phyloP scores from a whole-genome alignment of 2,113 vertebrate genomes.

The Cottus gobio region DNA sequence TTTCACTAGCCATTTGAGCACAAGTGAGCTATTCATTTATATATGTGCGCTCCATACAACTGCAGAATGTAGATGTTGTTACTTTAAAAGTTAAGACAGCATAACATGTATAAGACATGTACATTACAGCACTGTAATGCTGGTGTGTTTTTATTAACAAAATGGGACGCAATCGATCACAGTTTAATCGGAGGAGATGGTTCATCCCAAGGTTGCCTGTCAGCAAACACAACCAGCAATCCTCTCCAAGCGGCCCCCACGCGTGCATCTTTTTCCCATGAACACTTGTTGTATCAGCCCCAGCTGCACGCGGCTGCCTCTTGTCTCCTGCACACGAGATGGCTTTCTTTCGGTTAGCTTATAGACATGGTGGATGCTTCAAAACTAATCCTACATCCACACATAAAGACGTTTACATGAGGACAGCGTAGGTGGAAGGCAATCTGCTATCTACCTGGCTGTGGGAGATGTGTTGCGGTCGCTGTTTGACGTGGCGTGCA shows the following conservation, averaged over 20 bases:
- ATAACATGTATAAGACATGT: neutral
- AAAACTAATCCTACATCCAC: constrained; percentile 19
- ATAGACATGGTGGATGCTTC: constrained; percentile 17
- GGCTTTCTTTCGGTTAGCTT: constrained; percentile 12
- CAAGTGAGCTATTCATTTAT: neutral
- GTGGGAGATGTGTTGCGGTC: neutral
- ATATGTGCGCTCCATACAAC: neutral
- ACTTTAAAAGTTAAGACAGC: constrained; percentile 12
- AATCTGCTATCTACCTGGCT: constrained; percentile 17
- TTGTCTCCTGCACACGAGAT: constrained; percentile 18
- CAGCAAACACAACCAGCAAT: constrained; percentile 1
- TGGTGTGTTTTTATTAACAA: constrained; percentile 8
- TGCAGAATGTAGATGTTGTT: neutral
- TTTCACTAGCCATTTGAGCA: neutral
- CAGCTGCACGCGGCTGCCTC: constrained; percentile 10
- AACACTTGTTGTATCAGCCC: constrained; percentile 11
- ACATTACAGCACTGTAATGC: neutral
- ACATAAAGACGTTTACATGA: constrained; percentile 13
- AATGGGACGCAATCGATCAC: neutral
- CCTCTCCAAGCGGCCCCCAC: neutral
- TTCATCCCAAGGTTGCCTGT: constrained; percentile 1
- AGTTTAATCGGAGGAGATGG: constrained; percentile 9
- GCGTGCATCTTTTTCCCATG: neutral
- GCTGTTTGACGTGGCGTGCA: constrained; percentile 1
- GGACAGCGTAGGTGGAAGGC: neutral